These are phyloP conservation scores for Mungos mungo DNA, from an alignment of 2,113 vertebrate species.

Conservation along the genomic window DNA sequence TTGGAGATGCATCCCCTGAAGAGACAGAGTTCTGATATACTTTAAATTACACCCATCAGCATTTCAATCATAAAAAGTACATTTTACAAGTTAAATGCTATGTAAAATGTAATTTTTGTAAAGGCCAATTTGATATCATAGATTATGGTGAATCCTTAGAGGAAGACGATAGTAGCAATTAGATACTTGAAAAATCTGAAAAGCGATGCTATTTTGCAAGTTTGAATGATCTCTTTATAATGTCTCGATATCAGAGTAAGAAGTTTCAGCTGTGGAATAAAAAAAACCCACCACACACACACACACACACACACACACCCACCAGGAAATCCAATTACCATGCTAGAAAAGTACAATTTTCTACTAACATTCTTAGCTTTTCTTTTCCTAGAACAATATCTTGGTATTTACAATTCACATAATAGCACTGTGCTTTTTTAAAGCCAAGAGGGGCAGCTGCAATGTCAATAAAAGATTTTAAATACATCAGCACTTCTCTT, in stretches of 20 bases:
- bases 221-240: background rate
- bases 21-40: background rate
- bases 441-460: constrained; percentile 35
- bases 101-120: background rate
- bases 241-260: background rate
- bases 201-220: constrained; percentile 14
- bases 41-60: background rate
- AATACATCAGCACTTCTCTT: constrained; percentile 52
- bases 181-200: background rate
- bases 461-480: constrained; percentile 49
- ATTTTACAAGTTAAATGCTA: background rate
- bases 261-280: background rate
- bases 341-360: constrained; percentile 26
- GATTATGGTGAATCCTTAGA: background rate
- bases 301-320: too few relatives aligned
- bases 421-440: constrained; percentile 32
- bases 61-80: background rate
- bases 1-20: background rate
- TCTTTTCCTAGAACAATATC: constrained; percentile 31
- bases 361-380: constrained; percentile 44
- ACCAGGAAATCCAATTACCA: background rate
- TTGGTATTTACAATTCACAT: constrained; percentile 23
- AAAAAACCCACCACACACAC: background rate
- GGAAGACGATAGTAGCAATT: background rate
- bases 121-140: background rate